phyloP scores from a whole-genome alignment of 2,888 invertebrate species.

The Eudemis profundana region DNA sequence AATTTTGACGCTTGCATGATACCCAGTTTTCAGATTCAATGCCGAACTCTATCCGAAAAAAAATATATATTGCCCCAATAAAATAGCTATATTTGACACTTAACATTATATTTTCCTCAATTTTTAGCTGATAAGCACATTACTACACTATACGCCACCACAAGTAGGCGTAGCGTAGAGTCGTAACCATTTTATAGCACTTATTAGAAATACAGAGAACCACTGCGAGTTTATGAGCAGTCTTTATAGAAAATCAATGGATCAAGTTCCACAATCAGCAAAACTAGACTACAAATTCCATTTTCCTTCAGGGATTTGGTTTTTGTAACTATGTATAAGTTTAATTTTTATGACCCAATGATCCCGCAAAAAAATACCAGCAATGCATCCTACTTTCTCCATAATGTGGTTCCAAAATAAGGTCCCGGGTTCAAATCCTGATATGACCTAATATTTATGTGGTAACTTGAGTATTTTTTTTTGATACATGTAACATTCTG shows the following conservation, averaged over 20 bases:
- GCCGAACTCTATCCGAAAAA: background rate
- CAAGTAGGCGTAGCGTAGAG: constrained; percentile 12
- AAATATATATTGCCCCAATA: background rate
- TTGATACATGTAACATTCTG: no score
- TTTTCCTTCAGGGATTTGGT: no score
- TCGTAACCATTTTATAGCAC: constrained; percentile 27
- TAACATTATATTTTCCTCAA: constrained; percentile 23
- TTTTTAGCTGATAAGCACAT: constrained; percentile 26
- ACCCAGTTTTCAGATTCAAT: background rate
- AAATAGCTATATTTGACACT: background rate
- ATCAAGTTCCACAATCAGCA: background rate
- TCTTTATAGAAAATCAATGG: background rate
- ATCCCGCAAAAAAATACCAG: no score
- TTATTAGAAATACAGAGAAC: constrained; percentile 33
- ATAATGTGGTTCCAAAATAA: no score
- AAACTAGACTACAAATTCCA: no score
- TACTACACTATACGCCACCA: constrained; percentile 8
- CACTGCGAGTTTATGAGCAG: constrained; percentile 15
- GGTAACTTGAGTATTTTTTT: no score
- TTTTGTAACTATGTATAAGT: no score
- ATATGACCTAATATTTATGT: no score
- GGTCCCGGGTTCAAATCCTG: no score
- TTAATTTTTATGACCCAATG: no score
- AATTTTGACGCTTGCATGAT: background rate
- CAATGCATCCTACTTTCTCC: no score